A percentile compares a stretch with the other conserved stretches of the same genome.
Evolutionary conservation across 1,140 invertebrate genomes (phyloP).

Genomic region (Proales similis): DNA sequence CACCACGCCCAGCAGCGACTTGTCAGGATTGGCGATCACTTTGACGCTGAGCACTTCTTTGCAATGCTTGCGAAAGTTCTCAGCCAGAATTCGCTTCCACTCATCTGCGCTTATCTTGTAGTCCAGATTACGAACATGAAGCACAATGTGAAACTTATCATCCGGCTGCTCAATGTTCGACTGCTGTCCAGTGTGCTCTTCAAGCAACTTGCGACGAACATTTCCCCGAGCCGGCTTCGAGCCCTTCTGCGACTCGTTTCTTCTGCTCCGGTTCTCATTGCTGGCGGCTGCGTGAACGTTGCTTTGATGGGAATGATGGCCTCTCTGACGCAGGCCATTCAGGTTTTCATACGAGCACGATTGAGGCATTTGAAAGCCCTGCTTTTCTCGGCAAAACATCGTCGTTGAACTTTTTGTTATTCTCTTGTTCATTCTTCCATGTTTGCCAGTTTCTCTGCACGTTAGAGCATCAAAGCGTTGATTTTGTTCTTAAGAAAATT

Average conservation of each 20-base stretch:
- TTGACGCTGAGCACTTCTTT: conserved; percentile 65
- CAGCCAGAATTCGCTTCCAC: conserved; percentile 62
- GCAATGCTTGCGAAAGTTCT: conserved; percentile 64
- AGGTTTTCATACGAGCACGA: conserved; percentile 29
- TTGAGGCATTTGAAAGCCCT: background rate
- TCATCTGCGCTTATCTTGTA: conserved; percentile 65
- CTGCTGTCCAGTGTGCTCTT: no score
- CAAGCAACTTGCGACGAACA: no score
- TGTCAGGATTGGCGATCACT: conserved; percentile 63
- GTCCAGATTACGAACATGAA: conserved; percentile 69
- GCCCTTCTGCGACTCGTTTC: no score
- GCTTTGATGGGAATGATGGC: background rate
- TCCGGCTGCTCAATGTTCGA: no score
- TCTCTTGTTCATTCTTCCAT: background rate
- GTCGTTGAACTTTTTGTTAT: background rate
- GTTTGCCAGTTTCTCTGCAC: no score
- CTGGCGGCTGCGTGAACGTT: background rate
- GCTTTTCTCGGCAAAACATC: background rate
- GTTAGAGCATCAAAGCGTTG: no score
- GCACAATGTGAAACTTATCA: conserved; percentile 55
- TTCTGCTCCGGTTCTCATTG: no score
- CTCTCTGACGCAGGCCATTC: background rate
- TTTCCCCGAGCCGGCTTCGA: no score
- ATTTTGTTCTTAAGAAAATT: no score
- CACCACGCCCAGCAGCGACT: conserved; percentile 62